phyloP scores from a whole-genome alignment of 2,888 invertebrate species.

The Tinea trinotella region DNA sequence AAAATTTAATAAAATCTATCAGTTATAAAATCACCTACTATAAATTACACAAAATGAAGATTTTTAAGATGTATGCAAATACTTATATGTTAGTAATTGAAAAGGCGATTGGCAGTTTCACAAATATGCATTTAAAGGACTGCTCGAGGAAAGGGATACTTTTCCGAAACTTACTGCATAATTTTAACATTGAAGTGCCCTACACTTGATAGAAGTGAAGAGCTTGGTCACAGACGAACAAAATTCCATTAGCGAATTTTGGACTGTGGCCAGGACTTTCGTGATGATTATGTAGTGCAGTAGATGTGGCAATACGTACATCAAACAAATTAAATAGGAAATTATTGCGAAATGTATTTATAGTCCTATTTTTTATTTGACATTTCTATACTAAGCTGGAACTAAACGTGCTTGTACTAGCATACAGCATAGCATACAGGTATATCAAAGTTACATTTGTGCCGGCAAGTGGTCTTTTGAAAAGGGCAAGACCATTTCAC shows the following conservation, averaged over 20 bases:
- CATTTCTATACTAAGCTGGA: too few species aligned
- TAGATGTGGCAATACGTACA: background rate
- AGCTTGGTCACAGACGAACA: conserved; percentile 50
- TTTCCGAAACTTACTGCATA: conserved; percentile 31
- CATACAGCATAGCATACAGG: too few species aligned
- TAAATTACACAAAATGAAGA: too few species aligned
- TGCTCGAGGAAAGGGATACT: background rate
- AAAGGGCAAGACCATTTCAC: too few species aligned
- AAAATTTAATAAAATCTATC: too few species aligned
- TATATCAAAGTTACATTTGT: too few species aligned
- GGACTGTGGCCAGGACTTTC: conserved; percentile 46
- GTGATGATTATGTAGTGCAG: conserved; percentile 23
- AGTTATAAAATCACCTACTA: too few species aligned
- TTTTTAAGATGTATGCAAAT: background rate
- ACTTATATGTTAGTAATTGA: background rate
- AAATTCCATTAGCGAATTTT: conserved; percentile 61
- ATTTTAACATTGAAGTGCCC: conserved; percentile 50
- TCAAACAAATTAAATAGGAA: background rate
- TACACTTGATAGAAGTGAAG: conserved; percentile 39
- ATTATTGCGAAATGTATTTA: background rate
- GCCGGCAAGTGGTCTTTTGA: too few species aligned
- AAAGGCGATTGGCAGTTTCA: background rate
- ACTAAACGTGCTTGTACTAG: too few species aligned
- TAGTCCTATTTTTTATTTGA: too few species aligned
- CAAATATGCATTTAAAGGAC: background rate